Percentiles rank a stretch among this genome's conserved stretches.
These are phyloP conservation scores for Drosophila asahinai DNA, from an alignment of 1,140 invertebrate species.

Conservation along the genomic window DNA sequence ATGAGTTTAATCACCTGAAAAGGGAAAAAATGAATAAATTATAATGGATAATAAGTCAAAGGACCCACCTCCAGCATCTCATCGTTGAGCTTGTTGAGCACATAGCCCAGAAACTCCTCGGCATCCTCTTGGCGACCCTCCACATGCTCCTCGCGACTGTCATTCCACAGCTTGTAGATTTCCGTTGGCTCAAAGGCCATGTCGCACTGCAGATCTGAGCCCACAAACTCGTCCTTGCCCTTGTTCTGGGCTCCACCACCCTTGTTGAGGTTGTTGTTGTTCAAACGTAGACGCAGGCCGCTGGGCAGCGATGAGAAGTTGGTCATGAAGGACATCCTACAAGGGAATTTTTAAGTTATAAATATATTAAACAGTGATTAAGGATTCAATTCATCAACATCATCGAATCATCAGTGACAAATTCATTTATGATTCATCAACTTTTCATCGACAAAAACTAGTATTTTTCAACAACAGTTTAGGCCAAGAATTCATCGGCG, in stretches of 20 bases:
- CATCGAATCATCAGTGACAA: too few species aligned
- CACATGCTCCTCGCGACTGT: conserved; percentile 89
- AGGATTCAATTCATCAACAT: too few species aligned
- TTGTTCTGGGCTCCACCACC: conserved; percentile 65
- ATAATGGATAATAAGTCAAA: not conserved
- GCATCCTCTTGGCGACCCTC: conserved; percentile 97
- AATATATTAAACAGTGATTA: not conserved
- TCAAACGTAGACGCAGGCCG: conserved; percentile 85
- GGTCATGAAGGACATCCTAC: conserved; percentile 87
- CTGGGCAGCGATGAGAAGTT: conserved; percentile 89
- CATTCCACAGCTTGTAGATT: conserved; percentile 93
- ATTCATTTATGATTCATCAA: too few species aligned
- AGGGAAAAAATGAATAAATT: not conserved
- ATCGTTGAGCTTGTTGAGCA: conserved; percentile 97
- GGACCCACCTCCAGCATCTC: conserved; percentile 94
- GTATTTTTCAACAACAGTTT: too few species aligned
- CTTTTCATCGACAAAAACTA: too few species aligned
- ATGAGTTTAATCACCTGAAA: conserved; percentile 79
- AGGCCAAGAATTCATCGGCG: too few species aligned
- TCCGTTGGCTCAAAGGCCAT: conserved; percentile 93
- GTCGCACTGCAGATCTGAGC: conserved; percentile 76
- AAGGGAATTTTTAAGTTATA: not conserved
- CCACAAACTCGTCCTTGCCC: conserved; percentile 85
- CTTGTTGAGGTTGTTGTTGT: conserved; percentile 62
- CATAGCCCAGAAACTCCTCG: conserved; percentile 96